Evolutionary conservation across 2,888 invertebrate genomes (phyloP), one percentile per base, ranked within the genome.

Genomic region (Arrhopalites spinosus): DNA sequence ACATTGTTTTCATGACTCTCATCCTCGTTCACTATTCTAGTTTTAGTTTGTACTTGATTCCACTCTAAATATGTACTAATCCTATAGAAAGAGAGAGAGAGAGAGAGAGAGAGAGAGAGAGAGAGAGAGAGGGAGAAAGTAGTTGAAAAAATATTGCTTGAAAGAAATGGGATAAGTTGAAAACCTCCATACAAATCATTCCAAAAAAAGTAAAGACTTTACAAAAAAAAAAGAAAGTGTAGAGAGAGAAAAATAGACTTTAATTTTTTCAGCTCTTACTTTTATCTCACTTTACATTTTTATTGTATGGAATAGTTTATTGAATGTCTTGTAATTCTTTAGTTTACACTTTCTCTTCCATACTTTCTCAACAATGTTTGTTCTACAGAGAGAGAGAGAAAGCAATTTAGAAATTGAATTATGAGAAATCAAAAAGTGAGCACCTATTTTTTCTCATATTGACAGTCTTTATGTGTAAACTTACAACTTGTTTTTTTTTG

Each of bases 341-440:
- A 27, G n/a, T 59, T 23, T 59, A 3, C 3, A 50, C 50, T 50
- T 50, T 50, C 50, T 17, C 17, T 17, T n/a, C 50, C n/a, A n/a
- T n/a, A 13, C 50, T 17, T 17, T 50, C 50, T 50, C 50, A 8
- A 3, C 50, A 13, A 8, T 17, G 8, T 15, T 8, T n/a, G 2
- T 50, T 13, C 50, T 13, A 5, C 3, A 13, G 3, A n/a, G 8
- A 8, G n/a, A n/a, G n/a, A n/a, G n/a, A n/a, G n/a, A n/a, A n/a
- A 13, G 27, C 27, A 59, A 13, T 59, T 27, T 25, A 20, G 8
- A 25, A n/a, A 50, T 5, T 59, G 59, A 59, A 59, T 23, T 59
- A 59, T 59, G 59, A 59, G 59, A 59, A 59, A 59, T 59, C 59
- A 59, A 59, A 59, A 59, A 59, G 2, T 59, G 36, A 11, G 36